Evolutionary conservation across 2,797 vertebrate species (phyloP).

Genomic region (Phylloscopus collybita): DNA sequence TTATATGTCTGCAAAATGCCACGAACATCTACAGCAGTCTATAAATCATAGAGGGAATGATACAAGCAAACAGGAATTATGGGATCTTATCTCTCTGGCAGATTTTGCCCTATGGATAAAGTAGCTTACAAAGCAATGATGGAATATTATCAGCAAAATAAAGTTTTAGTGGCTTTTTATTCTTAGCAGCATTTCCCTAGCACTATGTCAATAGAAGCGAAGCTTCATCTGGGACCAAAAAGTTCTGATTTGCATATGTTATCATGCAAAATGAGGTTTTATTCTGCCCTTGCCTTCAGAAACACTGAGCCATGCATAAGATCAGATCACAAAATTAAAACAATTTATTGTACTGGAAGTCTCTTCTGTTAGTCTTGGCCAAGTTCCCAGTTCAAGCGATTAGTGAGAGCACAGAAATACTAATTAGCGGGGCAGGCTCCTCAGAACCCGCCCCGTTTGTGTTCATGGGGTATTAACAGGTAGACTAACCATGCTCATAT

Average conservation of each 20-base stretch:
- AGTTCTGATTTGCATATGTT: conserved; percentile 43
- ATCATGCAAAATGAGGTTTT: conserved; percentile 50
- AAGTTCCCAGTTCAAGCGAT: conserved; percentile 67
- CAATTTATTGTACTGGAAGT: conserved; percentile 70
- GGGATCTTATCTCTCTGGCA: conserved; percentile 25
- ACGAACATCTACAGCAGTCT: conserved; percentile 1
- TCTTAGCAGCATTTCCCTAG: neutral
- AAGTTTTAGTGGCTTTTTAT: conserved; percentile 55
- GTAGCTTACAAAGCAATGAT: conserved; percentile 64
- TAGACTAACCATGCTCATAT: neutral
- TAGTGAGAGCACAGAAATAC: conserved; percentile 74
- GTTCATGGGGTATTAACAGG: conserved; percentile 57
- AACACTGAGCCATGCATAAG: conserved; percentile 47
- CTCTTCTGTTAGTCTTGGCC: conserved; percentile 74
- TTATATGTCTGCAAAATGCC: conserved; percentile 52
- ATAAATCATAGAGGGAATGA: conserved; percentile 51
- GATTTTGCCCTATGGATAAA: conserved; percentile 60
- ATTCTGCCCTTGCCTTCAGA: conserved; percentile 66
- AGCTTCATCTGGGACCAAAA: conserved; percentile 45
- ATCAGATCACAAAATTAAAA: conserved; percentile 66
- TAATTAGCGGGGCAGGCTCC: conserved; percentile 70
- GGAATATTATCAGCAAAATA: conserved; percentile 64
- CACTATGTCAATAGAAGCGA: conserved; percentile 21
- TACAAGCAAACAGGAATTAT: conserved; percentile 51
- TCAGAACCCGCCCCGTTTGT: conserved; percentile 2